These are phyloP conservation scores for Temnothorax curvispinosus DNA, from an alignment of 1,140 invertebrate species.

Conservation along the genomic window DNA sequence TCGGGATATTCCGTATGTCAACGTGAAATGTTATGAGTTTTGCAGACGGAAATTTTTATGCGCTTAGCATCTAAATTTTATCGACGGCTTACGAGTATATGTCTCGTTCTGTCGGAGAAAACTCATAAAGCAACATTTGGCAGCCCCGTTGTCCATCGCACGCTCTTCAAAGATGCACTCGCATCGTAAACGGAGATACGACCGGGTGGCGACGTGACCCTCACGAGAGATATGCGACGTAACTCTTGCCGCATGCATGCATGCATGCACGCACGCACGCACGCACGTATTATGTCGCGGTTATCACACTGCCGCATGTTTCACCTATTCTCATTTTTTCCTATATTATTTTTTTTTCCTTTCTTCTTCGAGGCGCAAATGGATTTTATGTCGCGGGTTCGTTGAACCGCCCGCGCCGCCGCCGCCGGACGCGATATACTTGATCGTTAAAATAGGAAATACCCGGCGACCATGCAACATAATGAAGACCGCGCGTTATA, in stretches of 20 bases:
- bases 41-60: background rate
- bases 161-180: constrained; percentile 1
- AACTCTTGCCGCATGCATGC: background rate
- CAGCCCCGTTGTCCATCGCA: background rate
- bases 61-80: constrained; percentile 38
- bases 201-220: background rate
- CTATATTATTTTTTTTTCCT: background rate
- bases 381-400: constrained; percentile 49
- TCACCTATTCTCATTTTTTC: constrained; percentile 37
- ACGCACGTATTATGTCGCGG: background rate
- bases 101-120: background rate
- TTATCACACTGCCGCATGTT: constrained; percentile 1
- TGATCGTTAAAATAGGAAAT: constrained; percentile 58
- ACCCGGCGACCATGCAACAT: constrained; percentile 44
- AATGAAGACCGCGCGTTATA: constrained; percentile 35
- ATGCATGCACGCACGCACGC: constrained; percentile 9
- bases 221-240: constrained; percentile 19
- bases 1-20: background rate
- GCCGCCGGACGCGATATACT: constrained; percentile 30
- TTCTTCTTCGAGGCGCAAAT: constrained; percentile 41
- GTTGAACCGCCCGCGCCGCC: constrained; percentile 36
- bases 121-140: constrained; percentile 27
- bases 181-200: constrained; percentile 31
- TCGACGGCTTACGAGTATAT: background rate
- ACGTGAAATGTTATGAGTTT: background rate